A percentile compares a stretch with the other conserved stretches of the same genome.
Conservation (phyloP, 2,888 invertebrate species). For the Amblyjoppa proteus region DNA sequence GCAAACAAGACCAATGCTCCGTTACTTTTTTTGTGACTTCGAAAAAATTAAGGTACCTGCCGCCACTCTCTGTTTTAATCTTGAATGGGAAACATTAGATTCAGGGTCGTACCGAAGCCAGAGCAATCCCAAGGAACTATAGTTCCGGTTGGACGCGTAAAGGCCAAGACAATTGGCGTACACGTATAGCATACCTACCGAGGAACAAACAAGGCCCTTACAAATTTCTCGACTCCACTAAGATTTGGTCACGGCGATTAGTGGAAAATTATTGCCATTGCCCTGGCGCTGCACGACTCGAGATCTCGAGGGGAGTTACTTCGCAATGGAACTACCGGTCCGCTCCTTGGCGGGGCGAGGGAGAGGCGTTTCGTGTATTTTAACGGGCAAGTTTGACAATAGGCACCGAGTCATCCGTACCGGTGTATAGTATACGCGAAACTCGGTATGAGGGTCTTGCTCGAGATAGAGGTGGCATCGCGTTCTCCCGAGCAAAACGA, state of each 20-base stretch:
- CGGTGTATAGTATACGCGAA: conserved; percentile 32
- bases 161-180: conserved; percentile 61
- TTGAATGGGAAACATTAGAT: conserved; percentile 41
- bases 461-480: conserved; percentile 72
- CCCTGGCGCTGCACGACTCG: conserved; percentile 55
- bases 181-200: conserved; percentile 42
- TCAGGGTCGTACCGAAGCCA: conserved; percentile 45
- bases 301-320: conserved; percentile 59
- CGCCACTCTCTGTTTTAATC: conserved; percentile 7
- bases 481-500: conserved; percentile 60
- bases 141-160: conserved; percentile 54
- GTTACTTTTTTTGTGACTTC: not conserved
- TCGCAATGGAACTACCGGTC: conserved; percentile 52
- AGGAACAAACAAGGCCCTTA: conserved; percentile 64
- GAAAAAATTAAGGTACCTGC: not conserved
- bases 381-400: conserved; percentile 82
- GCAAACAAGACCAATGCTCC: not conserved
- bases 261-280: conserved; percentile 79
- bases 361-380: conserved; percentile 80
- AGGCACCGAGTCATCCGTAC: conserved; percentile 65
- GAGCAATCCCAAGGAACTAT: conserved; percentile 40
- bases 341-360: conserved; percentile 66
- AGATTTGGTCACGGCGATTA: conserved; percentile 77
- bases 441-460: conserved; percentile 25
- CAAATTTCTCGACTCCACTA: conserved; percentile 68